Evolutionary conservation across 1,140 invertebrate genomes (phyloP).

Genomic region (Ips nitidus): DNA sequence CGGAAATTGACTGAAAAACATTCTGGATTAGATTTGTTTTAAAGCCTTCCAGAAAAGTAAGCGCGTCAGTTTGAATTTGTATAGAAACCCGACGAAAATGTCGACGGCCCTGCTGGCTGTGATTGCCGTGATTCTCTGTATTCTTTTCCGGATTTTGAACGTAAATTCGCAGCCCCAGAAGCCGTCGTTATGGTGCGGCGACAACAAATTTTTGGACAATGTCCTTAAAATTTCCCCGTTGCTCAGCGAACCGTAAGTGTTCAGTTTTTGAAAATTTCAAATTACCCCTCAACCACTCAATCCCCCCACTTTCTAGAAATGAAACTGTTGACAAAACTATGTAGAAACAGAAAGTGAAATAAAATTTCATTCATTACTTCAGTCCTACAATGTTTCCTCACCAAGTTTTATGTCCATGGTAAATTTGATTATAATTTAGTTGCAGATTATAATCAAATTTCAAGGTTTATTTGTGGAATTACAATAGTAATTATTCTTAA

Average conservation of each 20-base stretch:
- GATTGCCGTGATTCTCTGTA: conserved; percentile 74
- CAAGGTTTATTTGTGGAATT: not conserved
- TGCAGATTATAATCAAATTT: not conserved
- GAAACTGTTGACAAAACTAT: too few species aligned
- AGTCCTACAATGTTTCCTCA: too few species aligned
- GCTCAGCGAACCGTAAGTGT: conserved; percentile 77
- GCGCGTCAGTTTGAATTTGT: conserved; percentile 2
- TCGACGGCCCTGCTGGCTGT: conserved; percentile 74
- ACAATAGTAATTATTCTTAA: not conserved
- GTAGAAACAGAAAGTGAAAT: too few species aligned
- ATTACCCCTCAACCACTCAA: not conserved
- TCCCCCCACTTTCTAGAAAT: too few species aligned
- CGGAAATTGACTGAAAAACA: not conserved
- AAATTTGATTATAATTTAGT: not conserved
- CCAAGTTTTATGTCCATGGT: too few species aligned
- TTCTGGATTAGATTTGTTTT: not conserved
- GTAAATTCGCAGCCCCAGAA: conserved; percentile 75
- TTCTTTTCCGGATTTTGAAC: conserved; percentile 80
- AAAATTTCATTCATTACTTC: too few species aligned
- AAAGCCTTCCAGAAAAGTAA: not conserved
- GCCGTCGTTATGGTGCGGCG: conserved; percentile 72
- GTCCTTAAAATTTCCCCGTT: conserved; percentile 75
- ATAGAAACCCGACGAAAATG: conserved; percentile 54
- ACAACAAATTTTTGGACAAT: conserved; percentile 72
- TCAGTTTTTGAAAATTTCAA: conserved; percentile 16